Percentiles rank a stretch among this genome's conserved stretches.
These are phyloP conservation scores for Megalonaias nervosa DNA, from an alignment of 1,140 invertebrate genomes.

Conservation along the genomic window DNA sequence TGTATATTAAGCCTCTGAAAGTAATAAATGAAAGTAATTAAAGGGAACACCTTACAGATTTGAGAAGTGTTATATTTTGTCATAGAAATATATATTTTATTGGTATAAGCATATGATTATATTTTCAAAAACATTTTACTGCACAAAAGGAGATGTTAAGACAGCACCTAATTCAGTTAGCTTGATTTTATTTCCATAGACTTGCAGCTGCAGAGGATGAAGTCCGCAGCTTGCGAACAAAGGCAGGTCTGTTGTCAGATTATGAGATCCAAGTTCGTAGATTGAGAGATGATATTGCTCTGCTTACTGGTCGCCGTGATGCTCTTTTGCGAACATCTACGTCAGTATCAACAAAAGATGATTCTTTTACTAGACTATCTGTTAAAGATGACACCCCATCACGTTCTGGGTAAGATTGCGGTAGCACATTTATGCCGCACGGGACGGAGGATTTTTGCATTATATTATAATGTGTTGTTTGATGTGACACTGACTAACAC, in stretches of 20 bases:
- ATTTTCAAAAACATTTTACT: no score
- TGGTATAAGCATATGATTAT: no score
- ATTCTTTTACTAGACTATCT: background rate
- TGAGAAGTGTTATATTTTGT: no score
- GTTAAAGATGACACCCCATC: slow-evolving; percentile 25
- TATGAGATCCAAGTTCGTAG: slow-evolving; percentile 66
- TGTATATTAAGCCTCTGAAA: no score
- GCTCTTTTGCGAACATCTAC: slow-evolving; percentile 46
- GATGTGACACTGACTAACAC: no score
- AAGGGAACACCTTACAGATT: no score
- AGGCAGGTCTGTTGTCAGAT: slow-evolving; percentile 63
- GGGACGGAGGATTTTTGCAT: no score
- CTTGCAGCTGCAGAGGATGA: slow-evolving; percentile 65
- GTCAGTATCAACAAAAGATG: no score
- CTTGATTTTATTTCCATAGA: slow-evolving; percentile 45
- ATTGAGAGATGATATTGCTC: slow-evolving; percentile 66
- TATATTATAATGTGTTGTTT: no score
- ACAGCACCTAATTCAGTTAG: background rate
- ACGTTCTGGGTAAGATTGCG: slow-evolving; percentile 42
- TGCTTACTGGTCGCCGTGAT: slow-evolving; percentile 57
- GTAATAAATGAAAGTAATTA: no score
- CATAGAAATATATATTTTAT: no score
- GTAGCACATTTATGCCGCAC: no score
- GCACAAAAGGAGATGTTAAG: background rate
- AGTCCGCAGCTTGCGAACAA: slow-evolving; percentile 53